Conservation (phyloP, 1,140 invertebrate genomes). For the Drosophila serrata region DNA sequence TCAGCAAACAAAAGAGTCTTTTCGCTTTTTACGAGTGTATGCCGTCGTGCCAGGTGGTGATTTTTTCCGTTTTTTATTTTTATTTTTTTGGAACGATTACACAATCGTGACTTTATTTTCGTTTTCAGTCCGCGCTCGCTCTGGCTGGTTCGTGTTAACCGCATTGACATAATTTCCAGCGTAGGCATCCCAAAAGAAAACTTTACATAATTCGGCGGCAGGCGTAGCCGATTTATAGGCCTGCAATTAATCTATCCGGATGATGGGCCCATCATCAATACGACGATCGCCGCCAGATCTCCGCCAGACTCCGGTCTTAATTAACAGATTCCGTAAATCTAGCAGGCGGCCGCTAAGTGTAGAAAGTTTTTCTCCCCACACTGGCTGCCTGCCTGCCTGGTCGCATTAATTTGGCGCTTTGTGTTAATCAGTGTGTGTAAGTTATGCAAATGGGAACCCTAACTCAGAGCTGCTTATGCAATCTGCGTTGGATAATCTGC, state of each 20-base stretch:
- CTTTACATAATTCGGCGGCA: constrained; percentile 72
- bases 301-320: constrained; percentile 49
- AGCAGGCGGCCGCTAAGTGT: constrained; percentile 59
- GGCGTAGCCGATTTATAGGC: constrained; percentile 71
- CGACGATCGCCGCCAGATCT: constrained; percentile 21
- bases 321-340: constrained; percentile 53
- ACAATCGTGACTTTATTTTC: constrained; percentile 72
- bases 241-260: constrained; percentile 52
- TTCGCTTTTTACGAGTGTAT: constrained; percentile 60
- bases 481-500: constrained; percentile 39
- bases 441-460: constrained; percentile 70
- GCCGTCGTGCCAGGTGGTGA: constrained; percentile 76
- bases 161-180: constrained; percentile 77
- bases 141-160: constrained; percentile 54
- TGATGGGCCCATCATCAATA: constrained; percentile 35
- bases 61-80: constrained; percentile 1
- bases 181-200: constrained; percentile 55
- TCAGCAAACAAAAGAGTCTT: constrained; percentile 68
- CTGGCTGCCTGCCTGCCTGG: background rate
- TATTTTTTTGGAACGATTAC: constrained; percentile 73
- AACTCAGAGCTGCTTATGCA: constrained; percentile 47
- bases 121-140: constrained; percentile 53
- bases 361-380: constrained; percentile 62
- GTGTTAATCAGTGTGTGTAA: constrained; percentile 66
- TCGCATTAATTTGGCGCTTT: constrained; percentile 60